Conservation (phyloP, 2,113 vertebrate genomes). For the Fulica atra region DNA sequence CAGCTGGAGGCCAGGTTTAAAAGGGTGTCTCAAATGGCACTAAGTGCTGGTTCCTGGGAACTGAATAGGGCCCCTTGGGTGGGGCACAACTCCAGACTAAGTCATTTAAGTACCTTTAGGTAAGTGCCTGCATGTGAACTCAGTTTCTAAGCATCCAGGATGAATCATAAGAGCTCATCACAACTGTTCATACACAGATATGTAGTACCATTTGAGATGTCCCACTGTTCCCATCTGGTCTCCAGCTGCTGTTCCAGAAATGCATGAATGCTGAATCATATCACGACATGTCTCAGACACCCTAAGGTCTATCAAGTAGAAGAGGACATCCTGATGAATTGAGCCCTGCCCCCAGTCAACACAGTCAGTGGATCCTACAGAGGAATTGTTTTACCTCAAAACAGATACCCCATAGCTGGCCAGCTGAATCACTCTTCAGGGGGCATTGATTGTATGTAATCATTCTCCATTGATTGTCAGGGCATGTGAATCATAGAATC, state of each 20-base stretch:
- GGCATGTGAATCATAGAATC: background rate
- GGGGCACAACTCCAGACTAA: background rate
- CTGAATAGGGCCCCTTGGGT: background rate
- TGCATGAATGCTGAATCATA: background rate
- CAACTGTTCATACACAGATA: background rate
- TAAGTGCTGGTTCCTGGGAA: background rate
- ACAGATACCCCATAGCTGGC: fast-evolving
- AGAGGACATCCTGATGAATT: background rate
- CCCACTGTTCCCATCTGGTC: background rate
- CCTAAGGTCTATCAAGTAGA: background rate
- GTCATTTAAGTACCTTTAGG: background rate
- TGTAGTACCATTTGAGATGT: background rate
- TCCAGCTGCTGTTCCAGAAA: background rate
- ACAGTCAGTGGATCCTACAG: background rate
- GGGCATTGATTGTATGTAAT: fast-evolving
- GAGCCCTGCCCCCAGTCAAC: background rate
- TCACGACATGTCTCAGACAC: background rate
- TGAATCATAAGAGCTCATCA: background rate
- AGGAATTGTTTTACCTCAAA: background rate
- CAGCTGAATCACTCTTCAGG: background rate
- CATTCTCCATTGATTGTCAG: background rate
- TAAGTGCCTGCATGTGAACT: background rate
- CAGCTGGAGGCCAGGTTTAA: background rate
- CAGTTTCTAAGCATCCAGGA: background rate
- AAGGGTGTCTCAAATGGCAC: background rate